Evolutionary conservation across 2,797 vertebrate species (phyloP).

Genomic region (Fistularia tabacaria): DNA sequence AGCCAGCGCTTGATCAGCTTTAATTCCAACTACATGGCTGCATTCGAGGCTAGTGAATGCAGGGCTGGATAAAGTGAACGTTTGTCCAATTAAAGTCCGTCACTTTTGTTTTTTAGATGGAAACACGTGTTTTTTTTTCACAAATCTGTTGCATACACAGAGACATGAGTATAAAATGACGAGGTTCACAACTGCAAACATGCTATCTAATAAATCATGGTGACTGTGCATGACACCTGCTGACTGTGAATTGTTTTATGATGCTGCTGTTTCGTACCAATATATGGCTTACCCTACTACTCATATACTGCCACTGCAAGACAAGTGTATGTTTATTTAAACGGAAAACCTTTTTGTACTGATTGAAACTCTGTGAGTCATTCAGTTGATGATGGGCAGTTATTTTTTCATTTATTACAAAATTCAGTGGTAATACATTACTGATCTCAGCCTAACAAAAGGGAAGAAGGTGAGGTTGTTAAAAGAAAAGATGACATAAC

Average conservation of each 20-base stretch:
- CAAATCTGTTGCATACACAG: not conserved
- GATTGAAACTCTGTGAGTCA: too few species aligned
- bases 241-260: not conserved
- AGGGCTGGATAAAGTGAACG: constrained; percentile 39
- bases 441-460: constrained; percentile 15
- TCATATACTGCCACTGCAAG: too few species aligned
- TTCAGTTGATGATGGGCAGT: too few species aligned
- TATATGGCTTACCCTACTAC: not conserved
- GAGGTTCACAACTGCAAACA: not conserved
- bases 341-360: too few species aligned
- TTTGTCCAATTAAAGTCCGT: constrained; percentile 39
- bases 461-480: constrained; percentile 47
- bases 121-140: constrained; percentile 3
- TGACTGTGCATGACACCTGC: not conserved
- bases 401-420: too few species aligned
- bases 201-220: not conserved
- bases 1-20: constrained; percentile 53
- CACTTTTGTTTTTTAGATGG: constrained; percentile 5
- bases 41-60: constrained; percentile 47
- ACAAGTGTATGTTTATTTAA: too few species aligned
- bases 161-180: not conserved
- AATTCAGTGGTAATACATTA: constrained; percentile 10
- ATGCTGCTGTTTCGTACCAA: not conserved
- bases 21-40: constrained; percentile 46
- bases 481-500: constrained; percentile 73